Base-by-base conservation (phyloP, 2,113 vertebrate genomes). In the Callospermophilus lateralis region DNA sequence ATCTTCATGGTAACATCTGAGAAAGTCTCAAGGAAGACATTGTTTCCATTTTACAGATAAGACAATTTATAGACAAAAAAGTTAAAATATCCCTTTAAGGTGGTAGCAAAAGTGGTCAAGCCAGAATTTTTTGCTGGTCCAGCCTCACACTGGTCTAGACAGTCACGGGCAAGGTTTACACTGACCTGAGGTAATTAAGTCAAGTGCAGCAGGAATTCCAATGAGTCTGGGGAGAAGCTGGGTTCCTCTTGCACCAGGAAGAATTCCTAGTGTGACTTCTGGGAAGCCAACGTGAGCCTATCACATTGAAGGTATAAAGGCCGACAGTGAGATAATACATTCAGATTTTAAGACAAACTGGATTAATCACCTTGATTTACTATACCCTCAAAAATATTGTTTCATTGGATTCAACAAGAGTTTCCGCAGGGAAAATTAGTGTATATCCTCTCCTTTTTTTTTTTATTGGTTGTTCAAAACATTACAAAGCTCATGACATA, bases 221-320 rank as follows among this genome's bases (percentile, higher is more conserved):
- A 99, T 99, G 95, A 99, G 99, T 74, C 99, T 99, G 77, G 99
- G 99, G 8, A 99, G 98, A 78, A 99, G 98, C 83, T 99, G 99
- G 78, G 98, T 98, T 94, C 99, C 99, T 96, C 99, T 99, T 92
- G 98, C 99, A 98, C 98, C 99, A 80, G 99, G 99, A 95, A 99
- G 97, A 86, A 99, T 63, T 88, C 99, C 99, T 95, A 99, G 32
- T 15, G 91, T 98, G 95, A 99, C 99, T 98, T 99, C 99, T 95
- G 99, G 99, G n/a, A 99, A 98, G 83, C 99, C 99, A 93, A 99
- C 51, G 84, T 1, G 96, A 90, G 99, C 99, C 99, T 99, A 94
- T 93, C 96, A 39, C 79, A 61, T 61, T 61, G 58, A 96, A 96
- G 84, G 24, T 6, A 92, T 86, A 79, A 91, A 76, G 68, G 53